Conservation (phyloP, 2,113 vertebrate genomes). For the Scartelaos histophorus region DNA sequence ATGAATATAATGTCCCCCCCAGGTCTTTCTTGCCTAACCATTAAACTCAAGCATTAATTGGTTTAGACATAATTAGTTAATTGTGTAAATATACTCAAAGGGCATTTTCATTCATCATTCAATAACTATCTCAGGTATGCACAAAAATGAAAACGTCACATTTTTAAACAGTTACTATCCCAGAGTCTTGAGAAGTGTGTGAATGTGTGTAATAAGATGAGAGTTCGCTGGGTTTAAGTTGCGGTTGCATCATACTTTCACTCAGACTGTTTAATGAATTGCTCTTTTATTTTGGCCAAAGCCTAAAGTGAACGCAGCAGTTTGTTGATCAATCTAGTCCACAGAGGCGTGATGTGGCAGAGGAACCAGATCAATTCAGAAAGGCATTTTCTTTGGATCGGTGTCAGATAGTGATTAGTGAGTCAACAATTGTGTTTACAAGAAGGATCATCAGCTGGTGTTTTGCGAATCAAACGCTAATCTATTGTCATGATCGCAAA, state of each 20-base stretch:
- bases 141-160: not conserved
- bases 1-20: too few species aligned
- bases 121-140: not conserved
- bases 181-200: not conserved
- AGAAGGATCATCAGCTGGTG: slow-evolving; percentile 1
- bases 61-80: too few species aligned
- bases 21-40: too few species aligned
- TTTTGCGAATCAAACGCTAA: not conserved
- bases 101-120: too few species aligned
- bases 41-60: too few species aligned
- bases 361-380: slow-evolving; percentile 27
- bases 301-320: not conserved
- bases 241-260: slow-evolving; percentile 9
- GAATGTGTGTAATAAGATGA: not conserved
- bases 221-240: not conserved
- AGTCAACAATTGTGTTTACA: not conserved
- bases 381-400: slow-evolving; percentile 31
- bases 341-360: slow-evolving; percentile 28
- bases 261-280: slow-evolving; percentile 31
- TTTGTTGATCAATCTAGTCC: slow-evolving; percentile 41
- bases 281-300: slow-evolving; percentile 17
- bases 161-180: not conserved
- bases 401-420: slow-evolving; percentile 9
- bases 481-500: not conserved
- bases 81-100: too few species aligned